Evolutionary conservation across 64 coral and sea anemone species (phyloP).

Genomic region (Montipora cactus): DNA sequence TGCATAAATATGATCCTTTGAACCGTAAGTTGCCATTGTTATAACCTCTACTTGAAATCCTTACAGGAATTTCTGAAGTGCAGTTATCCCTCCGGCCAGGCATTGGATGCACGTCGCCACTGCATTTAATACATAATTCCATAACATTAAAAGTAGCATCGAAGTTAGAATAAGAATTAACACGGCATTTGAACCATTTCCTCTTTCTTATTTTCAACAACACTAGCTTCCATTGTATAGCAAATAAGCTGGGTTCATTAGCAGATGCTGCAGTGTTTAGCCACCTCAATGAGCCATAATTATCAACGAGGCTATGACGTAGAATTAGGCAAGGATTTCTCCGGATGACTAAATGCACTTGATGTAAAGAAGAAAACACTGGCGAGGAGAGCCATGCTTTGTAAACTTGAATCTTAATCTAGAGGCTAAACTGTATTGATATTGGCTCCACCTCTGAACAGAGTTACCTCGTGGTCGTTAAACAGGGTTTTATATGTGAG

Average conservation of each 20-base stretch:
- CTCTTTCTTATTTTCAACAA: slow-evolving; percentile 29
- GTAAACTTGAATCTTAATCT: no score
- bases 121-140: slow-evolving; percentile 7
- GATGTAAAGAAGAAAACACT: no score
- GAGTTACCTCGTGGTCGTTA: no score
- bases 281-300: slow-evolving; percentile 8
- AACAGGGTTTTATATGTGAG: no score
- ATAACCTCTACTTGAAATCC: slow-evolving; percentile 12
- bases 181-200: slow-evolving; percentile 35
- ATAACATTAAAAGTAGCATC: slow-evolving; percentile 25
- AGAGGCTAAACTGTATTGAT: no score
- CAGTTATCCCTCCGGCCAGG: slow-evolving; percentile 37
- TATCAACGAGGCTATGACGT: background rate
- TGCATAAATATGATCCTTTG: background rate
- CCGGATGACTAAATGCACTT: no score
- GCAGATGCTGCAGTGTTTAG: background rate
- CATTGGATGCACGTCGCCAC: slow-evolving; percentile 47
- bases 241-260: background rate
- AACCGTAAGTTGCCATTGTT: slow-evolving; percentile 17
- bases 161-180: slow-evolving; percentile 26
- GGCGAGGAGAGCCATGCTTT: no score
- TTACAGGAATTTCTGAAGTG: slow-evolving; percentile 19
- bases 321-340: no score
- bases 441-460: no score
- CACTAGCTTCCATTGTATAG: slow-evolving; percentile 32